A percentile compares a stretch with the other conserved stretches of the same genome.
phyloP scores from a whole-genome alignment of 2,888 invertebrate species.

The Rhamnusium bicolor region DNA sequence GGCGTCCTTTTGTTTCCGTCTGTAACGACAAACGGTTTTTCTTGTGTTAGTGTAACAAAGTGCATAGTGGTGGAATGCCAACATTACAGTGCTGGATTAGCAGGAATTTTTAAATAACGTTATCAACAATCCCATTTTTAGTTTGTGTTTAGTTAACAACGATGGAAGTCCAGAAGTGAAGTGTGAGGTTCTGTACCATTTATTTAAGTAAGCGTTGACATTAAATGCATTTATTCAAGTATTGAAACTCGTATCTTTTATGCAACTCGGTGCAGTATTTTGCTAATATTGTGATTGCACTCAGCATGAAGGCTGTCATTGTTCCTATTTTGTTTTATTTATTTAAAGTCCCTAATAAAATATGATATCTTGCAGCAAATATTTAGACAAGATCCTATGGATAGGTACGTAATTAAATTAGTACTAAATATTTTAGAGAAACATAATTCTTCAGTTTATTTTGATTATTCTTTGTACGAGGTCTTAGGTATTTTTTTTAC shows the following conservation, averaged over 20 bases:
- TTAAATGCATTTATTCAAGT: no score
- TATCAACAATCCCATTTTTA: not conserved
- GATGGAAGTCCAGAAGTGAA: not conserved
- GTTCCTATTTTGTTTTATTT: not conserved
- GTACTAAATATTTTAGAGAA: no score
- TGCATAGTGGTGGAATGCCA: conserved; percentile 8
- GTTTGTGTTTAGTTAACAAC: not conserved
- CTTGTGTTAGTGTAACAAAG: conserved; percentile 3
- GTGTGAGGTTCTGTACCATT: not conserved
- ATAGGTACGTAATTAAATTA: no score
- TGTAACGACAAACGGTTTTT: not conserved
- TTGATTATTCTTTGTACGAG: no score
- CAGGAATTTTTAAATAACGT: not conserved
- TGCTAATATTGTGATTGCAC: not conserved
- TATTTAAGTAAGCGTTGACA: no score
- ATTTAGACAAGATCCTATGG: no score
- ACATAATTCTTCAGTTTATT: no score
- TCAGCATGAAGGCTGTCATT: not conserved
- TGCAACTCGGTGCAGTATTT: not conserved
- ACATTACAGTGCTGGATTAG: conserved; percentile 1
- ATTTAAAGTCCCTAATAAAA: no score
- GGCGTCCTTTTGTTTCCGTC: conserved; percentile 4
- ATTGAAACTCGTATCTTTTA: not conserved
- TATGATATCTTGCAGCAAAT: not conserved
- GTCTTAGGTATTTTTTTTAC: no score